phyloP scores from a whole-genome alignment of 2,113 vertebrate genomes.

The Triplophysa tibetana region DNA sequence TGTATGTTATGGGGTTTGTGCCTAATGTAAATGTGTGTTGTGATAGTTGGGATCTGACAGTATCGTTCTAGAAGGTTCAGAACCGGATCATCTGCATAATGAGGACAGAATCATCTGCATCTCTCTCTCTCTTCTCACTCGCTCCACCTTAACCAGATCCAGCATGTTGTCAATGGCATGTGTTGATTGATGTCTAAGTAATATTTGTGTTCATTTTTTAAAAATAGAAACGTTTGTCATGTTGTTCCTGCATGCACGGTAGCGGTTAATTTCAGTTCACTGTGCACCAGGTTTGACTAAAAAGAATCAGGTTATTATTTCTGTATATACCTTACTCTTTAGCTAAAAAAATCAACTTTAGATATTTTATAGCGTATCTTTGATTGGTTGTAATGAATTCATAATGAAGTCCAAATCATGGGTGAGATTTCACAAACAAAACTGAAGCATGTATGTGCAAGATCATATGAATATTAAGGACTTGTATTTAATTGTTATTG shows the following conservation, averaged over 20 bases:
- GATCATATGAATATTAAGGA: background rate
- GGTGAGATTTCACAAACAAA: background rate
- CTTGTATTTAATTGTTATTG: background rate
- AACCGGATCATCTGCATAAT: too few species aligned
- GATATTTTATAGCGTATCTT: background rate
- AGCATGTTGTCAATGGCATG: background rate
- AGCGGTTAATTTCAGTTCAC: background rate
- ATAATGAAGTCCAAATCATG: too few species aligned
- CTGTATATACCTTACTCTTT: background rate
- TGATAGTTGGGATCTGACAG: too few species aligned
- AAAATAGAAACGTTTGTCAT: constrained; percentile 15
- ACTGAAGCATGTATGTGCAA: background rate
- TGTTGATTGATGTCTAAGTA: background rate
- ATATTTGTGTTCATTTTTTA: constrained; percentile 4
- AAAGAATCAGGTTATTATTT: background rate
- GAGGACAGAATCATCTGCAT: too few species aligned
- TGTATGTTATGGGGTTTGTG: too few species aligned
- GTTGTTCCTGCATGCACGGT: background rate
- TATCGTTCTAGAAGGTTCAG: too few species aligned
- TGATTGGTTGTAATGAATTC: background rate
- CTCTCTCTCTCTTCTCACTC: background rate
- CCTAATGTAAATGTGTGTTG: too few species aligned
- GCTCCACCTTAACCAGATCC: background rate
- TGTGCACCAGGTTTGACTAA: too few species aligned
- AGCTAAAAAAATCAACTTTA: background rate